Evolutionary conservation across 2,888 invertebrate genomes (phyloP).

Genomic region (Microctonus brassicae): DNA sequence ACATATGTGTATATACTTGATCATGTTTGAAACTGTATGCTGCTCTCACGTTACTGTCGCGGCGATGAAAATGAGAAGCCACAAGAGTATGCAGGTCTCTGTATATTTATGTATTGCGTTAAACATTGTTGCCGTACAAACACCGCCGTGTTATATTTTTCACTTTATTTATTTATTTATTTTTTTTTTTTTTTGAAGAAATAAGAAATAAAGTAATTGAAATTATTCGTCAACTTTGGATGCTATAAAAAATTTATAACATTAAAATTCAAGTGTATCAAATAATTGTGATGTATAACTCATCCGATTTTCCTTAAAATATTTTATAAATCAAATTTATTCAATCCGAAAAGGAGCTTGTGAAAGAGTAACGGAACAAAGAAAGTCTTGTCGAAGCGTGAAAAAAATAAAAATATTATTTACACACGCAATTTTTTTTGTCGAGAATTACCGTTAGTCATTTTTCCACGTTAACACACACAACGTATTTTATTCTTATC

Average conservation of each 20-base stretch:
- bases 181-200: too few species aligned
- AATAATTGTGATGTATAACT: not conserved
- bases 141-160: not conserved
- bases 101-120: constrained; percentile 9
- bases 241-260: too few species aligned
- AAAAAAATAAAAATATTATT: not conserved
- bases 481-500: not conserved
- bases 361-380: not conserved
- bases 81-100: constrained; percentile 5
- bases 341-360: not conserved
- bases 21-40: constrained; percentile 11
- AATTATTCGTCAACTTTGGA: too few species aligned
- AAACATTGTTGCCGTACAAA: not conserved
- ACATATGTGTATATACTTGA: not conserved
- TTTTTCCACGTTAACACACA: not conserved
- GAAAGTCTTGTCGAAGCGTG: not conserved
- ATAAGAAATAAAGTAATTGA: too few species aligned
- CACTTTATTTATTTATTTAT: not conserved
- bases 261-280: too few species aligned
- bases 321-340: not conserved
- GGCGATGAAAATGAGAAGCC: constrained; percentile 26
- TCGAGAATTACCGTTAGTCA: not conserved
- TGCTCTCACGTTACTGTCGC: constrained; percentile 28
- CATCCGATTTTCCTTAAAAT: not conserved
- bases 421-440: not conserved